Percentiles rank a stretch among this genome's conserved stretches.
Evolutionary conservation across 2,888 invertebrate species (phyloP).

Genomic region (Pristionchus entomophagus): DNA sequence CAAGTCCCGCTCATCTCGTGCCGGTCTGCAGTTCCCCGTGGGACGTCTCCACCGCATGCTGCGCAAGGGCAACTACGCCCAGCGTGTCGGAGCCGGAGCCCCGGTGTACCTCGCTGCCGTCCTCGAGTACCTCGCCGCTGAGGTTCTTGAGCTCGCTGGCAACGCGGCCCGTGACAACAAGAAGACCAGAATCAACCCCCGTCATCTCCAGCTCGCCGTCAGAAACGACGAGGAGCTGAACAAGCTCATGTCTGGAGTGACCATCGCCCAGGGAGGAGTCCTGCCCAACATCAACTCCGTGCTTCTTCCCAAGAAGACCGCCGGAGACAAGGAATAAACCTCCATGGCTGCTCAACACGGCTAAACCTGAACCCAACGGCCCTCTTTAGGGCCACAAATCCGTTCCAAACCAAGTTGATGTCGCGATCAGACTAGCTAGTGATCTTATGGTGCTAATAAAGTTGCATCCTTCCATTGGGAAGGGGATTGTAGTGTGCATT

Average conservation of each 20-base stretch:
- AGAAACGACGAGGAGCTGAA: constrained; percentile 69
- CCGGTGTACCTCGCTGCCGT: constrained; percentile 71
- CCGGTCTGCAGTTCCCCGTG: constrained; percentile 75
- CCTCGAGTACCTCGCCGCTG: constrained; percentile 71
- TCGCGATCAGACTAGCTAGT: too few species aligned
- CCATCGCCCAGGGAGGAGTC: constrained; percentile 89
- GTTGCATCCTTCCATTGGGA: too few species aligned
- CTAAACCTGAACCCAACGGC: too few species aligned
- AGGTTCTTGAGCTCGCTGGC: constrained; percentile 77
- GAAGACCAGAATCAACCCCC: constrained; percentile 78
- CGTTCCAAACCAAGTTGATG: too few species aligned
- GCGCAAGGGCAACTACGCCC: constrained; percentile 71
- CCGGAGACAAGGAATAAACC: constrained; percentile 58
- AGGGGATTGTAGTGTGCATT: too few species aligned
- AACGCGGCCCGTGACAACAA: constrained; percentile 79
- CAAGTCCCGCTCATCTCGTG: constrained; percentile 72
- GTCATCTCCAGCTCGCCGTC: constrained; percentile 66
- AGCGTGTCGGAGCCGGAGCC: constrained; percentile 71
- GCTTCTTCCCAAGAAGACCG: constrained; percentile 74
- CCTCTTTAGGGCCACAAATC: too few species aligned
- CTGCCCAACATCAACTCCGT: constrained; percentile 78
- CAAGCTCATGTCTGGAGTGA: constrained; percentile 81
- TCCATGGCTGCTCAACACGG: too few species aligned
- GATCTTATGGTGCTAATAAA: too few species aligned
- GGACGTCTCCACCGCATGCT: constrained; percentile 74